These are phyloP conservation scores for Hydractinia echinata DNA, from an alignment of 30 jellyfish, hydroid and myxozoan genomes.

Conservation along the genomic window DNA sequence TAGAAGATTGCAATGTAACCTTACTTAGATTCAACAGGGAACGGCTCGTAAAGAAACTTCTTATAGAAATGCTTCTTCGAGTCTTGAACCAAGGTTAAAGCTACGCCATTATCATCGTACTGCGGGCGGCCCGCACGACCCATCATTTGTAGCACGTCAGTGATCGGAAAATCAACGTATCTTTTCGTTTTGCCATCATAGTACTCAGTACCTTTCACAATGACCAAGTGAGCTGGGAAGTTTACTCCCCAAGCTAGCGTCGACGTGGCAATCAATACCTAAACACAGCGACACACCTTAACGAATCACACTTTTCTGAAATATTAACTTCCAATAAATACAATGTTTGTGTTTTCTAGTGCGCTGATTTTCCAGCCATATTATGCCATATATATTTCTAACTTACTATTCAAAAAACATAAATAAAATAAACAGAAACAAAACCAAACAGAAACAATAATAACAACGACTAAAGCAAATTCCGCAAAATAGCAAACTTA, in stretches of 20 bases:
- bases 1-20: not conserved
- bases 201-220: constrained; percentile 95
- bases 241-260: constrained; percentile 99
- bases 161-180: constrained; percentile 96
- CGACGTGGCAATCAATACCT: constrained; percentile 94
- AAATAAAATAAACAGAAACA: too few species aligned
- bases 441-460: too few species aligned
- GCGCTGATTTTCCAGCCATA: too few species aligned
- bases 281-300: not conserved
- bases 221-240: constrained; percentile 98
- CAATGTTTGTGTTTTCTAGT: too few species aligned
- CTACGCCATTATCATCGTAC: constrained; percentile 97
- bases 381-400: too few species aligned
- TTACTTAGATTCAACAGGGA: constrained; percentile 98
- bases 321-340: too few species aligned
- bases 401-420: too few species aligned
- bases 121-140: constrained; percentile 99
- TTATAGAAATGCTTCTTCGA: constrained; percentile 93
- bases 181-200: constrained; percentile 89
- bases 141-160: constrained; percentile 99
- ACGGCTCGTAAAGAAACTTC: constrained; percentile 95
- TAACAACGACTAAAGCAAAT: too few species aligned
- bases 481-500: too few species aligned
- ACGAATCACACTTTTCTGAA: too few species aligned
- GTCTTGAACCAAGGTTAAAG: constrained; percentile 95